Evolutionary conservation across 2,797 vertebrate species (phyloP), one percentile per base, ranked within the genome.

Genomic region (Alca torda): DNA sequence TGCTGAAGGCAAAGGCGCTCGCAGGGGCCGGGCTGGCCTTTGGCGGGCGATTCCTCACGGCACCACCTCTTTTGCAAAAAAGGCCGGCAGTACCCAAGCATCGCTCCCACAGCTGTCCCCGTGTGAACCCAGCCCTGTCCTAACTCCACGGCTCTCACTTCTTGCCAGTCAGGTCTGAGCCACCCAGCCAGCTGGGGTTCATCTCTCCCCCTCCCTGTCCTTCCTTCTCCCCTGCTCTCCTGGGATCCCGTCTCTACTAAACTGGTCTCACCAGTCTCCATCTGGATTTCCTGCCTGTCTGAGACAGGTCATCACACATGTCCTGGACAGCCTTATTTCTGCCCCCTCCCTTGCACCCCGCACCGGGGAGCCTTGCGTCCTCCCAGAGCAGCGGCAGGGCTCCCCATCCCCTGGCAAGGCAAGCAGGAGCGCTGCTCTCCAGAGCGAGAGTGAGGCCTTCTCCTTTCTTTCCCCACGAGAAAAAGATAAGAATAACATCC

Each of bases 281-380:
- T 10, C 20, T 63, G 67, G 20, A 61, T 77, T 73, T 90, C 21
- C 45, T 68, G 28, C 60, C 16, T 19, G 45, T 35, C 46, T 31
- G 23, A 74, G 50, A 30, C 39, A 77, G 60, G 56, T 67, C 7
- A 3, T 46, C 51, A 51, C 51, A 19, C 20, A 4, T 11, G 31
- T 73, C 39, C 31, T 11, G 10, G 33, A 18, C 65, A 50, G 30
- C 28, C 25, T 48, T 63, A 9, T 53, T 72, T 64, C 75, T 78
- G 28, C 26, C 11, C 26, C 4, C 19, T 37, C 56, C 50, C 74
- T 75, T 57, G n/a, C 28, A 60, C 28, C 17, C 35, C 1, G 3
- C 43, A 21, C 16, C 0, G 0, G 10, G 43, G 24, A 67, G 11
- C 33, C 7, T 48, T 9, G 35, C 2, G 3, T 8, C 41, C 41